A percentile compares a stretch with the other conserved stretches of the same genome.
These are phyloP conservation scores for Sericinus montela DNA, from an alignment of 2,888 invertebrate species.

Conservation along the genomic window DNA sequence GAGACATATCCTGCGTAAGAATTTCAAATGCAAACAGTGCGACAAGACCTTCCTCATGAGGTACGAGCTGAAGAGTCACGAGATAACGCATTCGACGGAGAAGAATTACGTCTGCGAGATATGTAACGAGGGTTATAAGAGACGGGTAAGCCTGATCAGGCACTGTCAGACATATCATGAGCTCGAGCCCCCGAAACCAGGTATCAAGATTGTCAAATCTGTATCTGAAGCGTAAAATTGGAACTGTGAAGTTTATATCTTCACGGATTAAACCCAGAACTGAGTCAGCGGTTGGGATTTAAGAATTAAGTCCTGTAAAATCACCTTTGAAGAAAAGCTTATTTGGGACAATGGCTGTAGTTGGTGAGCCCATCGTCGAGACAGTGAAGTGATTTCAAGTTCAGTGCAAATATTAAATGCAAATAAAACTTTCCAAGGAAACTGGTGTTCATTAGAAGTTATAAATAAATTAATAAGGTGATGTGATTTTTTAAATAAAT, in stretches of 20 bases:
- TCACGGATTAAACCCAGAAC: no score
- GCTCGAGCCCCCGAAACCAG: neutral
- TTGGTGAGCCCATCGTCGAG: no score
- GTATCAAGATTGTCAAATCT: neutral
- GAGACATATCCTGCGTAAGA: slow-evolving; percentile 45
- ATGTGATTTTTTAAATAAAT: no score
- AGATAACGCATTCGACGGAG: slow-evolving; percentile 26
- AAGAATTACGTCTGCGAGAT: slow-evolving; percentile 32
- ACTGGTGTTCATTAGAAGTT: no score
- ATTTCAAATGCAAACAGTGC: slow-evolving; percentile 37
- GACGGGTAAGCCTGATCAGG: slow-evolving; percentile 28
- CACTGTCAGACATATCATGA: slow-evolving; percentile 32
- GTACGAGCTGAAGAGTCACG: slow-evolving; percentile 34
- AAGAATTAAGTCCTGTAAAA: no score
- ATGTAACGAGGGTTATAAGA: slow-evolving; percentile 36
- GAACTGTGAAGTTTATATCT: neutral
- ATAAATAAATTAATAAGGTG: no score
- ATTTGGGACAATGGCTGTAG: no score
- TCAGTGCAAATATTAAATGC: no score
- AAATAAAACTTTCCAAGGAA: no score
- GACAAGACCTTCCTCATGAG: slow-evolving; percentile 28
- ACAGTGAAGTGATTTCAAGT: no score
- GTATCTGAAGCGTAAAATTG: neutral
- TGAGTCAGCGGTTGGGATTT: no score
- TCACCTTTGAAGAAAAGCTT: no score